phyloP scores from a whole-genome alignment of 2,113 vertebrate species.

The Pachypanchax playfairii region DNA sequence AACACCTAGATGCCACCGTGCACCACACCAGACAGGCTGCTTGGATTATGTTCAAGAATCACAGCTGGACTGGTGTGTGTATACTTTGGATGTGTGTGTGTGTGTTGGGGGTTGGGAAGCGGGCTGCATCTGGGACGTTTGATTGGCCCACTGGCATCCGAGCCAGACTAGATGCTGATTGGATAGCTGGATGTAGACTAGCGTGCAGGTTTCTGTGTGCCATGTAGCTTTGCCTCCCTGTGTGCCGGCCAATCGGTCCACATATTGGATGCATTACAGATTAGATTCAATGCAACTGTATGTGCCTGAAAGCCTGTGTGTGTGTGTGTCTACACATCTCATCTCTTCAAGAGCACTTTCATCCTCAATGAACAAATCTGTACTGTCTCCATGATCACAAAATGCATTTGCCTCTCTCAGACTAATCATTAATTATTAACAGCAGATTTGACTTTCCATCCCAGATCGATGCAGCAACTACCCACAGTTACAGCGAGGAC shows the following conservation, averaged over 20 bases:
- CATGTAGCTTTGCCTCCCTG: constrained; percentile 54
- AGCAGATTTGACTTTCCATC: constrained; percentile 57
- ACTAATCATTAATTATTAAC: constrained; percentile 72
- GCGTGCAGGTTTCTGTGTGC: constrained; percentile 64
- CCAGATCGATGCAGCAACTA: constrained; percentile 49
- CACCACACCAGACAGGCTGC: constrained; percentile 42
- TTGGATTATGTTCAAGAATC: constrained; percentile 68
- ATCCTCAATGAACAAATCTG: constrained; percentile 58
- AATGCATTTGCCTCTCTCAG: constrained; percentile 69
- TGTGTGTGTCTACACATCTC: constrained; percentile 42
- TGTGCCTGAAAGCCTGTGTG: constrained; percentile 11
- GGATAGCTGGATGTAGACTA: constrained; percentile 56
- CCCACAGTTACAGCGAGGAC: constrained; percentile 15
- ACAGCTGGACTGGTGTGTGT: constrained; percentile 70
- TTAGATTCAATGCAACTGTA: constrained; percentile 46
- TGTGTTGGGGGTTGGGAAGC: constrained; percentile 32
- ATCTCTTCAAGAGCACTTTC: constrained; percentile 61
- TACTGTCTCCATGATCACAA: constrained; percentile 51
- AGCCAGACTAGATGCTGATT: constrained; percentile 58
- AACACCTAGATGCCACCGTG: constrained; percentile 22
- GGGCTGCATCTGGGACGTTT: constrained; percentile 55
- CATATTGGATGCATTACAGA: constrained; percentile 72
- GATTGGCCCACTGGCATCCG: constrained; percentile 61
- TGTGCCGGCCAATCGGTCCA: constrained; percentile 50
- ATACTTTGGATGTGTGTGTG: constrained; percentile 40